Percentiles rank a stretch among this genome's conserved stretches.
Evolutionary conservation across 1,140 invertebrate species (phyloP).

Genomic region (Anthonomus grandis): DNA sequence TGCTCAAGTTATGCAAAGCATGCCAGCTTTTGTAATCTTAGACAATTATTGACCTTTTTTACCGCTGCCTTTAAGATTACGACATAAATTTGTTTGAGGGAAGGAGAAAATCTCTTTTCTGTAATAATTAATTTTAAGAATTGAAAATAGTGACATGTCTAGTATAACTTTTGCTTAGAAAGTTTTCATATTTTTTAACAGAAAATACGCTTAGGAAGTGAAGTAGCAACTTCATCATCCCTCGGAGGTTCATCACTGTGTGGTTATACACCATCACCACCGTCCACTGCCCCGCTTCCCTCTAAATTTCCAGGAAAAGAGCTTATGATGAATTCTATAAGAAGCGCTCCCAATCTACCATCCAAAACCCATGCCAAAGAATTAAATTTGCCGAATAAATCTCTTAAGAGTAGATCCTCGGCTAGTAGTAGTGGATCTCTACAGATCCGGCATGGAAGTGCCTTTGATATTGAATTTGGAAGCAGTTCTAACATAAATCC

Average conservation of each 20-base stretch:
- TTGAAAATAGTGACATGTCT: too few species aligned
- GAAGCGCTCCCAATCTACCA: constrained; percentile 71
- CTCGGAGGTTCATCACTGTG: constrained; percentile 46
- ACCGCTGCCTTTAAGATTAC: too few species aligned
- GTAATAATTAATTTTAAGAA: too few species aligned
- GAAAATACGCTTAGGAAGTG: constrained; percentile 43
- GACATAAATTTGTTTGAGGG: too few species aligned
- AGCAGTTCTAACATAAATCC: constrained; percentile 37
- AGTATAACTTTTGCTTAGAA: too few species aligned
- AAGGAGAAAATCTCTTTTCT: too few species aligned
- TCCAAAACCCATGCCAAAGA: constrained; percentile 68
- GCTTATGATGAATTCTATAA: constrained; percentile 69
- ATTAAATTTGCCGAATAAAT: constrained; percentile 63
- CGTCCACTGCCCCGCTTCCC: constrained; percentile 74
- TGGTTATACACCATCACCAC: constrained; percentile 71
- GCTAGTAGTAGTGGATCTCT: constrained; percentile 61
- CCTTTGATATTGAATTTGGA: constrained; percentile 51
- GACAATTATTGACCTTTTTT: too few species aligned
- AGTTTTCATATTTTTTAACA: constrained; percentile 27
- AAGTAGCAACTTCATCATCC: constrained; percentile 46
- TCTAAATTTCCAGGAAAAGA: constrained; percentile 74
- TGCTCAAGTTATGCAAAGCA: too few species aligned
- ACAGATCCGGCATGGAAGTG: constrained; percentile 44
- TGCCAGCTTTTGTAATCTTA: too few species aligned
- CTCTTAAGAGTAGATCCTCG: constrained; percentile 57